Evolutionary conservation across 2,888 invertebrate species (phyloP), one percentile per base, ranked within the genome.

Genomic region (Lacanobia oleracea): DNA sequence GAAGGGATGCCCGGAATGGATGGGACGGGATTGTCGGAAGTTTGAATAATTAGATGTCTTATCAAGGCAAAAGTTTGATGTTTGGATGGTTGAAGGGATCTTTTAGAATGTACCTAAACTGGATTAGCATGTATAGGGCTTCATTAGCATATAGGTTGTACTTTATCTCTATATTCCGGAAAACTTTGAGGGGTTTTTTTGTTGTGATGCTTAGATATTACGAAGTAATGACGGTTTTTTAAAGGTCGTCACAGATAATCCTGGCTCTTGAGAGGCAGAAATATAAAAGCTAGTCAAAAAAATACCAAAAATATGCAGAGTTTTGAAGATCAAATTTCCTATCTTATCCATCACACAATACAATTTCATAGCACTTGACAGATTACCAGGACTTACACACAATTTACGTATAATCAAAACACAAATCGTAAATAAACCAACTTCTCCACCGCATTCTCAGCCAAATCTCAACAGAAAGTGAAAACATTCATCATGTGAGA

Each of bases 401-500:
- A 60, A 45, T 51, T 9, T 23, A 27, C 27, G 3, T 27, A 51
- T 51, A 68, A 69, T 50, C 27, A 1, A 2, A 66, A 54, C 21
- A 53, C 33, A 40, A 66, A 63, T 66, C 40, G 2, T 40, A 59
- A 63, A 68, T 45, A 65, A 67, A 68, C 50, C 18, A 23, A 57
- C 37, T 40, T 8, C 48, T 56, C 51, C 37, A 43, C 12, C 43
- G 37, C 14, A 40, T 59, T 53, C 68, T 67, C 60, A 70, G 23
- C 67, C 61, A 77, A 67, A 69, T 73, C 69, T 73, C 67, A 78
- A 59, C 48, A 59, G 51, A 77, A 77, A 69, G 60, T 64, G 53
- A 57, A 60, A 63, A 33, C 70, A 84, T 82, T 71, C 50, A 78
- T 82, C 72, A 84, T 73, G 63, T 53, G 81, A 63, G 62, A 63